A percentile compares a stretch with the other conserved stretches of the same genome.
These are phyloP conservation scores for Pachymerium ferrugineum DNA, from an alignment of 2,888 invertebrate genomes.

Conservation along the genomic window DNA sequence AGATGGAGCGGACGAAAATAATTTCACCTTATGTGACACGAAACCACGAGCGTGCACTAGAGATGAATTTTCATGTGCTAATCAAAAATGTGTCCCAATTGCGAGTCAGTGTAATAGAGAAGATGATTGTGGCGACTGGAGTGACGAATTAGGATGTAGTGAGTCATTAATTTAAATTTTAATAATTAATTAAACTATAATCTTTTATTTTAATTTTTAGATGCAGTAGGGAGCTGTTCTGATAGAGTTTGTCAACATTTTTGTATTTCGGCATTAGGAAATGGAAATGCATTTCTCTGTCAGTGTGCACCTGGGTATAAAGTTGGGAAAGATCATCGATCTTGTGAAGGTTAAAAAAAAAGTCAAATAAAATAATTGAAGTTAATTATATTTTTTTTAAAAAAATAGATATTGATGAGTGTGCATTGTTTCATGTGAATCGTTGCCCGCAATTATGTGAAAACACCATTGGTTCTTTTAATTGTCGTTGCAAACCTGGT, in stretches of 20 bases:
- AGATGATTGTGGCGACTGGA: conserved; percentile 84
- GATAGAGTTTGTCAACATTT: not conserved
- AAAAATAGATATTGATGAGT: conserved; percentile 75
- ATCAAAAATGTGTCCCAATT: conserved; percentile 74
- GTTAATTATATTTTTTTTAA: not conserved
- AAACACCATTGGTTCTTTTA: conserved; percentile 83
- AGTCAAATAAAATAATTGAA: not conserved
- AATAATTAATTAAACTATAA: no score
- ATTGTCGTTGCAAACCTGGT: conserved; percentile 78
- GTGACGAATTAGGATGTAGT: conserved; percentile 86
- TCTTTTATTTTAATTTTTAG: not conserved
- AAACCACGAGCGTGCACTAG: conserved; percentile 50
- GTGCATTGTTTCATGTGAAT: conserved; percentile 56
- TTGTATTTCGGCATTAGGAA: not conserved
- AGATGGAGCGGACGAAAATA: conserved; percentile 92
- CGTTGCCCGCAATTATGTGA: conserved; percentile 90
- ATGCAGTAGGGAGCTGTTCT: conserved; percentile 6
- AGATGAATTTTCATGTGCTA: conserved; percentile 81
- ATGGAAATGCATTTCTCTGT: conserved; percentile 1
- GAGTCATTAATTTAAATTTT: no score
- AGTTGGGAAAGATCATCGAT: not conserved
- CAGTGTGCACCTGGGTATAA: conserved; percentile 26
- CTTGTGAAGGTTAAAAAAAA: conserved; percentile 21
- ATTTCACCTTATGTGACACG: conserved; percentile 77
- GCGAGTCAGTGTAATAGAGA: conserved; percentile 77